Evolutionary conservation across 2,797 vertebrate species (phyloP).

Genomic region (Channallabes apus): DNA sequence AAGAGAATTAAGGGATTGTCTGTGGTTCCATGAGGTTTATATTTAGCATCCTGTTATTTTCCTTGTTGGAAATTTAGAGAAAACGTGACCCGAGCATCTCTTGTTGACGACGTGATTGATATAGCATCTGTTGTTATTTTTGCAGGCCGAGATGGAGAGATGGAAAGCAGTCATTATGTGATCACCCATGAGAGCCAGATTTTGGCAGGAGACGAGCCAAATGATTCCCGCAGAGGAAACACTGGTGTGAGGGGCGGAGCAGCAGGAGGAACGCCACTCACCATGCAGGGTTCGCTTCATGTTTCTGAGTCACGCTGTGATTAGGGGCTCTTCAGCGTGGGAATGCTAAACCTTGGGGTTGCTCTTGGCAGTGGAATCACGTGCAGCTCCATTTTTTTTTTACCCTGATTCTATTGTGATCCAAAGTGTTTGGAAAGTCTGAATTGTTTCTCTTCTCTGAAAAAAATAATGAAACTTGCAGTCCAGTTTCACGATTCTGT

Average conservation of each 20-base stretch:
- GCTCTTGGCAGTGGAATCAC: not conserved
- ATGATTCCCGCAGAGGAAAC: constrained; percentile 11
- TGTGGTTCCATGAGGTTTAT: constrained; percentile 22
- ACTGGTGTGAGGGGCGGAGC: not conserved
- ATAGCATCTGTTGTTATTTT: constrained; percentile 43
- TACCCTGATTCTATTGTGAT: not conserved
- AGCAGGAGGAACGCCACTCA: not conserved
- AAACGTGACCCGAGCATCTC: not conserved
- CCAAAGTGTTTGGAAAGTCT: not conserved
- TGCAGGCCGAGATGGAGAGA: not conserved
- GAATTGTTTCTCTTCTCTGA: not conserved
- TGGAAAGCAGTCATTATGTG: constrained; percentile 15
- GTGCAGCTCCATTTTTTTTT: not conserved
- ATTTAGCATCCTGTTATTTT: constrained; percentile 23
- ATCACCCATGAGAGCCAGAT: not conserved
- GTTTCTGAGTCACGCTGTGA: constrained; percentile 28
- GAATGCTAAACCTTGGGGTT: not conserved
- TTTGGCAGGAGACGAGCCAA: constrained; percentile 17
- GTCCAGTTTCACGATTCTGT: no score
- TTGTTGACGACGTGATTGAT: constrained; percentile 26
- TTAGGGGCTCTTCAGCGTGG: constrained; percentile 26
- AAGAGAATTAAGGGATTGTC: not conserved
- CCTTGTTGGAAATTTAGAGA: constrained; percentile 27
- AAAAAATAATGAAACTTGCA: not conserved
- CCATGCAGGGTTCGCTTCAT: not conserved